Base-by-base conservation (phyloP, 2,797 vertebrate species). In the Mastacembelus armatus region DNA sequence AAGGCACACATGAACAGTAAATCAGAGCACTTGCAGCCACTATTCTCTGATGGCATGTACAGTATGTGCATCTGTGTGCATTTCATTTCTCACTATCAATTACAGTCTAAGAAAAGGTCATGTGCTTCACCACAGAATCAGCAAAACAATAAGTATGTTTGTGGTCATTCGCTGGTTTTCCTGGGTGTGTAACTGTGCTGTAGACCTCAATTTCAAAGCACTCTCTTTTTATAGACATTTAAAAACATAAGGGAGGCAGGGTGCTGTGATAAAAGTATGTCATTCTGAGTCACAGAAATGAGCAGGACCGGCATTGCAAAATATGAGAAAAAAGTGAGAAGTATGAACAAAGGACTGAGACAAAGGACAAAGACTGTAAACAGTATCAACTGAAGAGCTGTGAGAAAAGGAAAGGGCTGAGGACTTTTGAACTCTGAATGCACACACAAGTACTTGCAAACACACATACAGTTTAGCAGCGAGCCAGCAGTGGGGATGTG, bases 1-100 rank as follows among this genome's bases (percentile, higher is more conserved):
- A 84, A 89, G 71, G 49, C 65, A 72, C 54, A 43, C 63, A 36
- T 26, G n/a, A 55, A 78, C 29, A 48, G 69, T 87, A 81, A 85
- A 90, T 92, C 84, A 80, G 54, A 74, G 19, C 47, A 49, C 24
- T 56, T 11, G 14, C 29, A 38, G 55, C 22, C 26, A 49, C 40
- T 69, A 52, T 42, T 66, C 68, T 74, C 55, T 66, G 49, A 70
- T 61, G 57, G 48, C 49, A 45, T 54, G 66, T 50, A 33, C 43
- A 70, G 47, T 42, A 50, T 35, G 56, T 63, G 57, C 33, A 58
- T 61, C 40, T 62, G 57, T 56, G 43, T 15, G 22, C 11, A 10
- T 67, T 69, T 69, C 38, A 59, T 69, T 50, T 75, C 66, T 66
- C 71, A 69, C 42, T 59, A 78, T 84, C 71, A 79, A 65, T 77